phyloP scores from a whole-genome alignment of 2,797 vertebrate genomes.

The Nothura maculosa region DNA sequence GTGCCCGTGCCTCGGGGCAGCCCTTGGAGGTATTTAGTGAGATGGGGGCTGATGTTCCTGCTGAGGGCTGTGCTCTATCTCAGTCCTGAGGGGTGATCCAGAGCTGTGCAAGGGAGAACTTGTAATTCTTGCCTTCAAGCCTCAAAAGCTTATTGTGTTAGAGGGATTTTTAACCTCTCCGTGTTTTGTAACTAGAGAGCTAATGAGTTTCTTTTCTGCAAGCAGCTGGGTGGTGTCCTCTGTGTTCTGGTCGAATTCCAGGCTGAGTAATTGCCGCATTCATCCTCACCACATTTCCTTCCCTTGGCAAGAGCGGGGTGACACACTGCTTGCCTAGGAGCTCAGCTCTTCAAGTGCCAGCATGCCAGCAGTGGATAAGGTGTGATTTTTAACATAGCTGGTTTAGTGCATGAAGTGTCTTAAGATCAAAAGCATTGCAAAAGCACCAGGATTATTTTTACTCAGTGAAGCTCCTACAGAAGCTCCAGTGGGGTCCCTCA shows the following conservation, averaged over 20 bases:
- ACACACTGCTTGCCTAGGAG: background rate
- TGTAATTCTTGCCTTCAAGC: background rate
- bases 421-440: background rate
- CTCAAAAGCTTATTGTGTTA: background rate
- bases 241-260: background rate
- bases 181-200: background rate
- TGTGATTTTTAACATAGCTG: background rate
- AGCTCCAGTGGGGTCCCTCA: background rate
- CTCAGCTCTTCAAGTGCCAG: background rate
- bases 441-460: background rate
- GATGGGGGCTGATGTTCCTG: background rate
- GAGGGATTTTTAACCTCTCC: background rate
- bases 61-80: background rate
- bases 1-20: background rate
- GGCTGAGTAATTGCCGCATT: background rate
- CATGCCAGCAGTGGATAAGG: background rate
- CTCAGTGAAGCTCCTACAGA: background rate
- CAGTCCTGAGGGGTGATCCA: background rate
- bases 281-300: background rate
- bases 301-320: background rate
- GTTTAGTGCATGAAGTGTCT: background rate
- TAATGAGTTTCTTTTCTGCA: background rate
- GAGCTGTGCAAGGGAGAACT: background rate
- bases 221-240: background rate
- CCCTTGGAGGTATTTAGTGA: background rate